These are phyloP conservation scores for Lymantria monacha DNA, from an alignment of 2,888 invertebrate species.

Conservation along the genomic window DNA sequence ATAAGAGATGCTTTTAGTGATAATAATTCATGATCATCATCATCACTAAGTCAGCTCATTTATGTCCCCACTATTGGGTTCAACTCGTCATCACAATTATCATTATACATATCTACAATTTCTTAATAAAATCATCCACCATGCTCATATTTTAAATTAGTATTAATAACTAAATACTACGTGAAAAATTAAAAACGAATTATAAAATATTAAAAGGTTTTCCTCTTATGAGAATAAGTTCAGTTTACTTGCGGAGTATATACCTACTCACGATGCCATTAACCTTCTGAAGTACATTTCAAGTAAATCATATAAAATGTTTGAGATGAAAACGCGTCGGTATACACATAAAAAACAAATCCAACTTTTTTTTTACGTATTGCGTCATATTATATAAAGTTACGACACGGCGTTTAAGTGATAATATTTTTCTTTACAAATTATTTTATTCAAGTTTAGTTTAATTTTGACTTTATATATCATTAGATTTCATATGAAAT, in stretches of 20 bases:
- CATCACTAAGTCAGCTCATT: too few relatives aligned
- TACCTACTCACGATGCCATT: background rate
- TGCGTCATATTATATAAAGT: conserved; percentile 52
- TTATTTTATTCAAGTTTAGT: too few relatives aligned
- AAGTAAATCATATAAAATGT: conserved; percentile 24
- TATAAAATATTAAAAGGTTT: background rate
- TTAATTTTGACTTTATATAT: too few relatives aligned
- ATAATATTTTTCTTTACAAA: conserved; percentile 39
- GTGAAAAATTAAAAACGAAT: background rate
- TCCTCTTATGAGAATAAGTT: background rate
- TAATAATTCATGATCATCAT: too few relatives aligned
- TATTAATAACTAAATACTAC: too few relatives aligned
- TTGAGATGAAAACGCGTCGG: conserved; percentile 15
- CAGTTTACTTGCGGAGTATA: background rate
- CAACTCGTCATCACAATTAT: too few relatives aligned
- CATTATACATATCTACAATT: too few relatives aligned
- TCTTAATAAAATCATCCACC: too few relatives aligned
- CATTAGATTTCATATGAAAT: too few relatives aligned
- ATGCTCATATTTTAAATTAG: too few relatives aligned
- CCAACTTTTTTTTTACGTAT: conserved; percentile 44
- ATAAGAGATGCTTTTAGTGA: too few relatives aligned
- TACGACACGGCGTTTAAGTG: conserved; percentile 63
- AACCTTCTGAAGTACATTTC: conserved; percentile 5
- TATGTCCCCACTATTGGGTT: too few relatives aligned
- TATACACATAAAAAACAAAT: conserved; percentile 23